Evolutionary conservation across 1,140 invertebrate genomes (phyloP).

Genomic region (Brachionus sp.): DNA sequence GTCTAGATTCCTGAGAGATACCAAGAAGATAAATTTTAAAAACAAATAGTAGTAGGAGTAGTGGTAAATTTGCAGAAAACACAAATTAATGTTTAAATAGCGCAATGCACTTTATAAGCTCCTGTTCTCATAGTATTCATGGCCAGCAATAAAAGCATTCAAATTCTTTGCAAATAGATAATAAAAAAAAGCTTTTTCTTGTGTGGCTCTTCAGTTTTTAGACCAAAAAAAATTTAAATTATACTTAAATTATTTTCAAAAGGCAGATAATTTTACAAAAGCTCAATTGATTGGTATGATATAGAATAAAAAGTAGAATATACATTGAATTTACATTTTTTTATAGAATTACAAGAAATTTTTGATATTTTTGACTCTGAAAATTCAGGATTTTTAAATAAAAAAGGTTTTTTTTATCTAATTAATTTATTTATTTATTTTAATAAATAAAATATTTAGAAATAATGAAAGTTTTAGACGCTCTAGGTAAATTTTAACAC

Average conservation of each 20-base stretch:
- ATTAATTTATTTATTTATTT: not conserved
- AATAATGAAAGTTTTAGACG: not conserved
- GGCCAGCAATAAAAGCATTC: too few relatives aligned
- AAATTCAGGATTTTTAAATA: conserved; percentile 23
- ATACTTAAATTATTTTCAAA: not conserved
- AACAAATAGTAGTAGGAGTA: too few relatives aligned
- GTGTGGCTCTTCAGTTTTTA: too few relatives aligned
- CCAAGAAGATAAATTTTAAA: too few relatives aligned
- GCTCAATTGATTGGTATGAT: not conserved
- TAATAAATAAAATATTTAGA: not conserved
- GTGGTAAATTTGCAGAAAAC: too few relatives aligned
- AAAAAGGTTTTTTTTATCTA: not conserved
- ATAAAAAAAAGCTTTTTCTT: too few relatives aligned
- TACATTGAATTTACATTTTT: too few relatives aligned
- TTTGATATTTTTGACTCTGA: conserved; percentile 31
- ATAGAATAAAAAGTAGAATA: not conserved
- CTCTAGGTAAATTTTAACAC: not conserved
- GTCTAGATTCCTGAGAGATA: too few relatives aligned
- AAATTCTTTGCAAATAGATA: too few relatives aligned
- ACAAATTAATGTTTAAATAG: too few relatives aligned
- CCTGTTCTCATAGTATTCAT: too few relatives aligned
- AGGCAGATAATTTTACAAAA: not conserved
- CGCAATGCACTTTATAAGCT: too few relatives aligned
- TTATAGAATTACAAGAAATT: not conserved
- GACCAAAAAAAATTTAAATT: not conserved